Conservation (phyloP, 2,113 vertebrate species). For the Anser cygnoides region DNA sequence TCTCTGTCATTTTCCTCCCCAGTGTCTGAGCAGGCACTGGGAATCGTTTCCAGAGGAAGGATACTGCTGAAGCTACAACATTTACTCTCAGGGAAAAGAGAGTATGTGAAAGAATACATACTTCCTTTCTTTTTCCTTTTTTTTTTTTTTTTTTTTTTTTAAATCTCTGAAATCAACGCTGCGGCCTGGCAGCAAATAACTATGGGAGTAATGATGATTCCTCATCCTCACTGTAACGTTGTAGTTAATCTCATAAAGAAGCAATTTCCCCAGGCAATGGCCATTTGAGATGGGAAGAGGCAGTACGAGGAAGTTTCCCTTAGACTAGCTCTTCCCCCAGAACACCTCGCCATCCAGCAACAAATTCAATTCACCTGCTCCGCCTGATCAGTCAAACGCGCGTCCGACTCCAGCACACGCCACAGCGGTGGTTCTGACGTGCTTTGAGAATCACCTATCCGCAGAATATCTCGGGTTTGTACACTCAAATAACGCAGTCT, state of each 20-base stretch:
- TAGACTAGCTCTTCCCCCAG: not conserved
- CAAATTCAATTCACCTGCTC: not conserved
- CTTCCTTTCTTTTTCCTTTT: not conserved
- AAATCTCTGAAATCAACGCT: not conserved
- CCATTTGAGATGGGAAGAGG: not conserved
- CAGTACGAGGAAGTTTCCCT: conserved; percentile 19
- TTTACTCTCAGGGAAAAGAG: not conserved
- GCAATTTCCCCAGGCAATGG: not conserved
- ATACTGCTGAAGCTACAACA: not conserved
- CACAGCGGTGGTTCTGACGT: not conserved
- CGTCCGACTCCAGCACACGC: not conserved
- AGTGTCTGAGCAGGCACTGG: not conserved
- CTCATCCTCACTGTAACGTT: not conserved
- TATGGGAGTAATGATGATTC: not conserved
- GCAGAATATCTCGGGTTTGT: not conserved
- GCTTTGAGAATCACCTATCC: not conserved
- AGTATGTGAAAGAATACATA: not conserved
- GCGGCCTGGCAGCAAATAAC: not conserved
- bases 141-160: not conserved
- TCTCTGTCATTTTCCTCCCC: not conserved
- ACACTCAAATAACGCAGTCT: not conserved
- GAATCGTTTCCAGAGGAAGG: not conserved
- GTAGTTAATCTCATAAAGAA: not conserved
- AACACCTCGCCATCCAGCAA: not conserved
- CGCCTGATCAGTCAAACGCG: rapidly evolving